Evolutionary conservation across 2,797 vertebrate species (phyloP).

Genomic region (Siniperca obscura): DNA sequence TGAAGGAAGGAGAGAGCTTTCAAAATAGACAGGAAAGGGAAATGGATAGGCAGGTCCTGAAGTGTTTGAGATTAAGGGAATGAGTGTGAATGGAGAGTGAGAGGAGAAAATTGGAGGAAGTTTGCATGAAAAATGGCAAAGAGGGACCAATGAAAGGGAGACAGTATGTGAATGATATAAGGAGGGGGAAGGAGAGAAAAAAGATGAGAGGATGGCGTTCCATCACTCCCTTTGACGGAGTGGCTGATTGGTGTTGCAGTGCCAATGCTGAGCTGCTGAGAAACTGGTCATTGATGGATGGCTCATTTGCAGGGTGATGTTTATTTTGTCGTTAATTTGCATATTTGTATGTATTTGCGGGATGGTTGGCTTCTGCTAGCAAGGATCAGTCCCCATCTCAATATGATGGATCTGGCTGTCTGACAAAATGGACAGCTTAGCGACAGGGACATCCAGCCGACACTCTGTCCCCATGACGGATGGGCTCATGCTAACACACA

Average conservation of each 20-base stretch:
- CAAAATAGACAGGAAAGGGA: constrained; percentile 33
- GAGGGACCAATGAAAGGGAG: constrained; percentile 50
- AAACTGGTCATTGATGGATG: constrained; percentile 83
- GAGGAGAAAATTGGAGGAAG: constrained; percentile 51
- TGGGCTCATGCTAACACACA: constrained; percentile 68
- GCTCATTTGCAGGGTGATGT: constrained; percentile 77
- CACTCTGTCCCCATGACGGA: constrained; percentile 76
- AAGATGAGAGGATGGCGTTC: constrained; percentile 65
- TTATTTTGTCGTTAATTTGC: constrained; percentile 82
- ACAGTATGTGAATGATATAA: constrained; percentile 55
- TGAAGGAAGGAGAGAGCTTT: constrained; percentile 45
- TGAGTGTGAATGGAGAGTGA: constrained; percentile 35
- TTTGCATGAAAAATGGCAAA: constrained; percentile 67
- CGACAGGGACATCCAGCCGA: constrained; percentile 76
- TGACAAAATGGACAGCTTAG: constrained; percentile 80
- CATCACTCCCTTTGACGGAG: constrained; percentile 73
- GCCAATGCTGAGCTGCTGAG: constrained; percentile 71
- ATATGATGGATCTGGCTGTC: constrained; percentile 77
- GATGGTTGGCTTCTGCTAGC: constrained; percentile 56
- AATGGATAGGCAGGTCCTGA: constrained; percentile 48
- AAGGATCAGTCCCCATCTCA: constrained; percentile 65
- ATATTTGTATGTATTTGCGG: constrained; percentile 80
- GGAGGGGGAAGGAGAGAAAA: constrained; percentile 36
- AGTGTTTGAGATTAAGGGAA: constrained; percentile 60
- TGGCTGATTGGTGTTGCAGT: constrained; percentile 76